Evolutionary conservation across 1,140 invertebrate genomes (phyloP), one percentile per base, ranked within the genome.

Genomic region (Cydia fagiglandana): DNA sequence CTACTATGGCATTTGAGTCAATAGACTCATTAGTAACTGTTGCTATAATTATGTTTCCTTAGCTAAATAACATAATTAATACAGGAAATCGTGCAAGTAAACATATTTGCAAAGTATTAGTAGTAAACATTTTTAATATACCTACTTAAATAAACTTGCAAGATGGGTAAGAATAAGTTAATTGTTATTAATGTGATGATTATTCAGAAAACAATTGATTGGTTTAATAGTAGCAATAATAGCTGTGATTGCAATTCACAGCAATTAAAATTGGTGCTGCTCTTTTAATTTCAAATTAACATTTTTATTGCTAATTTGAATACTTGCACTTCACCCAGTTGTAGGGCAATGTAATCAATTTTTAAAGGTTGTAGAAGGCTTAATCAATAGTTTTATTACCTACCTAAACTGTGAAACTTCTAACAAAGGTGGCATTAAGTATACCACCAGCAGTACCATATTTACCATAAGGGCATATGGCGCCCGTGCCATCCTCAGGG

Each of bases 251-350:
- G 53, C n/a, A 56, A 56, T 47, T 47, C 45, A 15, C 15, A 15
- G 45, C 45, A 47, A 45, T 15, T 13, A 47, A 47, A 13, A 47
- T 47, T 47, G 3, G 13, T 47, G 45, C 2, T 13, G 13, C 7
- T 12, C 45, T 56, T 17, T 17, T 81, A 81, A 86, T 81, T 80
- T 83, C 81, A 86, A 30, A 73, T 56, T 50, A 80, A 77, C 80
- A 76, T 81, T 17, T 56, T 56, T 56, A 56, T 56, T 84, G 24
- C 45, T 66, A 73, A 73, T 15, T 12, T 47, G 2, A 47, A 47
- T 15, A 47, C 4, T 2, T 47, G 45, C 45, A 47, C 13, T 47
- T 45, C 13, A 41, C 0, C 38, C 2, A 2, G 38, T 47, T 45
- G 41, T 45, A 2, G 9, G 41, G 0, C 12, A 13, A 45, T 38